A percentile compares a stretch with the other conserved stretches of the same genome.
Evolutionary conservation across 1,140 invertebrate species (phyloP).

Genomic region (Heliconius congener): DNA sequence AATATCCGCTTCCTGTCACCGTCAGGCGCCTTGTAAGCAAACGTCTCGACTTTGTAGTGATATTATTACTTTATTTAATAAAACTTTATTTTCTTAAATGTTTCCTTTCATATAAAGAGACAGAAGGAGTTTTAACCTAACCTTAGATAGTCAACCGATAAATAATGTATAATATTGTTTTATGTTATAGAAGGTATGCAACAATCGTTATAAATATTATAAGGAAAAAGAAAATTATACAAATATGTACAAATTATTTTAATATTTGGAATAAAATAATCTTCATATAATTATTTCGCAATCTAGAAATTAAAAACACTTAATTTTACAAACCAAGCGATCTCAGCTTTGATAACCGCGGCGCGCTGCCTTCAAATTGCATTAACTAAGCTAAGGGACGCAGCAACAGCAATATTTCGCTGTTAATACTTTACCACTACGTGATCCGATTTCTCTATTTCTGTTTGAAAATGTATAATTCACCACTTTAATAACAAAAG

Average conservation of each 20-base stretch:
- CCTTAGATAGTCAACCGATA: too few species aligned
- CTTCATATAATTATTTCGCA: not conserved
- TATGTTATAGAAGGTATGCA: too few species aligned
- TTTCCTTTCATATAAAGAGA: not conserved
- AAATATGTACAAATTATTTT: too few species aligned
- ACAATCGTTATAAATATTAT: too few species aligned
- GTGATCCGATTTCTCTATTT: slow-evolving; percentile 32
- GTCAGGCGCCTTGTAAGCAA: slow-evolving; percentile 28
- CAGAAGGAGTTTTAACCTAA: too few species aligned
- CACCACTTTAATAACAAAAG: slow-evolving; percentile 7
- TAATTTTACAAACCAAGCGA: slow-evolving; percentile 34
- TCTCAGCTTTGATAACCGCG: slow-evolving; percentile 35
- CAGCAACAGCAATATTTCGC: slow-evolving; percentile 36
- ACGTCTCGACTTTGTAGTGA: slow-evolving; percentile 24
- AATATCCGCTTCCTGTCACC: slow-evolving; percentile 40
- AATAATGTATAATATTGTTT: too few species aligned
- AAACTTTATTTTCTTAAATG: slow-evolving; percentile 16
- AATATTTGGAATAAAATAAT: not conserved
- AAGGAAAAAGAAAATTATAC: too few species aligned
- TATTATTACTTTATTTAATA: slow-evolving; percentile 25
- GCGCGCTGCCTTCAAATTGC: slow-evolving; percentile 37
- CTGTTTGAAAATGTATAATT: slow-evolving; percentile 19
- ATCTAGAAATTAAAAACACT: slow-evolving; percentile 28
- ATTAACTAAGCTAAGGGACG: slow-evolving; percentile 35
- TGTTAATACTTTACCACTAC: slow-evolving; percentile 33